These are phyloP conservation scores for Loriculus beryllinus DNA, from an alignment of 2,797 vertebrate species.

Conservation along the genomic window DNA sequence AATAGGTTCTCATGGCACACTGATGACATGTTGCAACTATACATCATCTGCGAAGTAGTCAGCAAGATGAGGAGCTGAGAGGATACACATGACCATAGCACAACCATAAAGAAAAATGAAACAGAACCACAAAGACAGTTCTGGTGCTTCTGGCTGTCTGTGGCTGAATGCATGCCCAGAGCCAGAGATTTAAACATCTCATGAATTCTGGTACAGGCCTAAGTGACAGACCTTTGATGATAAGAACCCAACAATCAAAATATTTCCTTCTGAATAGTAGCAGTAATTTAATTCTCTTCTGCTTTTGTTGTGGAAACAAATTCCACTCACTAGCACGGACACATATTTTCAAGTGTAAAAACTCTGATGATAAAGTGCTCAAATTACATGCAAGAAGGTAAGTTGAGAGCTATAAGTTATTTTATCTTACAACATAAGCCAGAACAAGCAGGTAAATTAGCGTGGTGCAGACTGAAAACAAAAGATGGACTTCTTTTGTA, in stretches of 20 bases:
- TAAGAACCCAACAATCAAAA: neutral
- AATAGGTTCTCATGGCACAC: conserved; percentile 41
- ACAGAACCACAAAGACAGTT: neutral
- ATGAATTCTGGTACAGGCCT: neutral
- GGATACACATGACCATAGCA: conserved; percentile 5
- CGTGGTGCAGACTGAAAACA: neutral
- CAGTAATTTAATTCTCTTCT: neutral
- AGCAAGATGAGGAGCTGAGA: conserved; percentile 16
- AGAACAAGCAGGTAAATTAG: neutral
- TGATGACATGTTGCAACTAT: conserved; percentile 9
- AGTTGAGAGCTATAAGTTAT: neutral
- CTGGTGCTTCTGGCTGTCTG: neutral
- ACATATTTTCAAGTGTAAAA: neutral
- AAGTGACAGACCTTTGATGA: neutral
- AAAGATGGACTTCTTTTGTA: neutral
- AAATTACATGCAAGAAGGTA: neutral
- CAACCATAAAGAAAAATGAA: conserved; percentile 20
- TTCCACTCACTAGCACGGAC: neutral
- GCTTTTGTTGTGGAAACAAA: neutral
- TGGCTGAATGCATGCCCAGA: neutral
- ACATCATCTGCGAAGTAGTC: conserved; percentile 40
- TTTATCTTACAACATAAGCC: neutral
- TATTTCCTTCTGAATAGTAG: neutral
- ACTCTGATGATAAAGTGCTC: neutral
- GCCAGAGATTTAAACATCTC: neutral